Conservation (phyloP, 2,888 invertebrate genomes). For the Urechis unicinctus region DNA sequence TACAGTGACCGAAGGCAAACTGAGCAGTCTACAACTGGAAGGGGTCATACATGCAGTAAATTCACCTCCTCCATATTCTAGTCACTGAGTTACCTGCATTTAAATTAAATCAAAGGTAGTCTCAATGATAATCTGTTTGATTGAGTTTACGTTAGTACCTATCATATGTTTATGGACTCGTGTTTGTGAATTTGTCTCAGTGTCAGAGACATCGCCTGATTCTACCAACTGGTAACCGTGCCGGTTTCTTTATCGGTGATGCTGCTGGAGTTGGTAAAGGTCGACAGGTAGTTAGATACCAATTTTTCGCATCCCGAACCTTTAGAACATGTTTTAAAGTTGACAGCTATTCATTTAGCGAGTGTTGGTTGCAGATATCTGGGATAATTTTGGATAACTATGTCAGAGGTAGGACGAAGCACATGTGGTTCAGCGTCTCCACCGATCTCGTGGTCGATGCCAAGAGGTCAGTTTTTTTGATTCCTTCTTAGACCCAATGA, state of each 20-base stretch:
- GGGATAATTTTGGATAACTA: conserved; percentile 46
- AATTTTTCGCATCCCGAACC: neutral
- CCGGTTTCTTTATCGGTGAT: conserved; percentile 49
- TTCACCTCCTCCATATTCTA: too few relatives aligned
- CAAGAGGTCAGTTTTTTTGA: conserved; percentile 31
- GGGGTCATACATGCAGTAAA: conserved; percentile 45
- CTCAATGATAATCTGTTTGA: too few relatives aligned
- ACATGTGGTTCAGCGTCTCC: conserved; percentile 47
- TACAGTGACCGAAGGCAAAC: conserved; percentile 28
- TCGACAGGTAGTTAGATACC: conserved; percentile 31
- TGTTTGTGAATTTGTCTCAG: conserved; percentile 21
- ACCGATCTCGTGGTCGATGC: conserved; percentile 45
- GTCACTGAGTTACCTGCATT: too few relatives aligned
- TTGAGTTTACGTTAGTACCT: too few relatives aligned
- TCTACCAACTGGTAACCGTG: conserved; percentile 38
- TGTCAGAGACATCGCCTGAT: conserved; percentile 45
- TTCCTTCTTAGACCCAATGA: too few relatives aligned
- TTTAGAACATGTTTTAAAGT: neutral
- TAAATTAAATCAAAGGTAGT: too few relatives aligned
- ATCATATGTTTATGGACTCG: too few relatives aligned
- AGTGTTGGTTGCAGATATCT: conserved; percentile 34
- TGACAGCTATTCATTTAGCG: conserved; percentile 3
- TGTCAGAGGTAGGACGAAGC: conserved; percentile 38
- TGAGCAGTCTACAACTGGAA: conserved; percentile 45
- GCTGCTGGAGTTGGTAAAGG: conserved; percentile 50